These are phyloP conservation scores for Acanthornis magna DNA, from an alignment of 2,797 vertebrate species.

Conservation along the genomic window DNA sequence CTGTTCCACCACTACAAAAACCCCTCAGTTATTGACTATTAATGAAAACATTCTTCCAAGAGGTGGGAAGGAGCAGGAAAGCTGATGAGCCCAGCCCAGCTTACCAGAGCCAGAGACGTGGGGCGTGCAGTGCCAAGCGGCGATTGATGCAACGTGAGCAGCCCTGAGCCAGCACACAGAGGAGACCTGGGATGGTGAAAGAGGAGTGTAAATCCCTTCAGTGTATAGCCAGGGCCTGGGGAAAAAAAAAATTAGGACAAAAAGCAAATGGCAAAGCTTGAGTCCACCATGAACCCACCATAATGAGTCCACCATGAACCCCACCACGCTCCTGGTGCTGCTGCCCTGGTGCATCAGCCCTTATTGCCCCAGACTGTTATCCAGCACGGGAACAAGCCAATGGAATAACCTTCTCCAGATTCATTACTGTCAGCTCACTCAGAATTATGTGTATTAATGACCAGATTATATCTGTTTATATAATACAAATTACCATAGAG, in stretches of 20 bases:
- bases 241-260: not conserved
- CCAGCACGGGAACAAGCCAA: not conserved
- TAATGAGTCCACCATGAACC: no score
- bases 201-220: not conserved
- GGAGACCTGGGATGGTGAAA: not conserved
- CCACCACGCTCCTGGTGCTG: not conserved
- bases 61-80: slow-evolving; percentile 20
- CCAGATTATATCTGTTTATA: slow-evolving; percentile 63
- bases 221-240: not conserved
- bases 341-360: not conserved
- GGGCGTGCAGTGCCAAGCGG: not conserved
- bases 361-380: not conserved
- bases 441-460: slow-evolving; percentile 62
- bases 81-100: slow-evolving; percentile 12
- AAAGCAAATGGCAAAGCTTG: not conserved
- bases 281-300: not conserved
- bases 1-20: not conserved
- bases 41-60: slow-evolving; percentile 13
- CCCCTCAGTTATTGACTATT: not conserved
- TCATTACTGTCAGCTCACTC: slow-evolving; percentile 58
- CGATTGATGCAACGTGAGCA: not conserved
- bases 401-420: not conserved
- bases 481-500: slow-evolving; percentile 57
- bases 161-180: not conserved
- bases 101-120: not conserved